These are phyloP conservation scores for Hippoglossus hippoglossus DNA, from an alignment of 2,797 vertebrate species.

Conservation along the genomic window DNA sequence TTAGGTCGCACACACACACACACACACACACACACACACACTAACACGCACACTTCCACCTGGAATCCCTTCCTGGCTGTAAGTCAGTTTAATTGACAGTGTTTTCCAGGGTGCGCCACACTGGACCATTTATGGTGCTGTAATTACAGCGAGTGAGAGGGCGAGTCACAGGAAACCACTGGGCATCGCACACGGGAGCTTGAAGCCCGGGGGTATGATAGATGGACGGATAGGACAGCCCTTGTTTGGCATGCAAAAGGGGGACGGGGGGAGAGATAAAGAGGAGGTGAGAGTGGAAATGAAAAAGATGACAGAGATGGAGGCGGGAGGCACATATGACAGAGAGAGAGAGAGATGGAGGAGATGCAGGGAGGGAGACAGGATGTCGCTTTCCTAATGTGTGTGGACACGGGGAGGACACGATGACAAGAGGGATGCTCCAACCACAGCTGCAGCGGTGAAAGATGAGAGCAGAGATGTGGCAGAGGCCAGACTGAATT, in stretches of 20 bases:
- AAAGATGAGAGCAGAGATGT: slow-evolving; percentile 10
- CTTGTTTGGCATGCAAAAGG: background rate
- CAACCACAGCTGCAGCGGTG: no score
- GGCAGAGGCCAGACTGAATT: no score
- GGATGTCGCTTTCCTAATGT: slow-evolving; percentile 3
- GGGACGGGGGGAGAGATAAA: background rate
- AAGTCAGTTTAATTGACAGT: slow-evolving; percentile 65
- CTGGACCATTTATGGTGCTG: slow-evolving; percentile 50
- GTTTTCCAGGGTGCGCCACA: slow-evolving; percentile 63
- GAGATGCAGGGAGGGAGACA: slow-evolving; percentile 10
- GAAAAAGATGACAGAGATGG: slow-evolving; percentile 11
- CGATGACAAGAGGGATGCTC: slow-evolving; percentile 7
- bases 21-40: slow-evolving; percentile 7
- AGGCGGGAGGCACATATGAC: slow-evolving; percentile 1
- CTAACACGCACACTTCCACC: slow-evolving; percentile 25
- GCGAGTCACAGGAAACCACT: slow-evolving; percentile 53
- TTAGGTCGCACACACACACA: slow-evolving; percentile 19
- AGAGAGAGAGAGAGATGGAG: slow-evolving; percentile 15
- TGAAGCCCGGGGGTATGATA: slow-evolving; percentile 36
- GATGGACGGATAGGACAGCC: slow-evolving; percentile 25
- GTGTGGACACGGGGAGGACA: slow-evolving; percentile 13
- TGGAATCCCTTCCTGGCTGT: slow-evolving; percentile 39
- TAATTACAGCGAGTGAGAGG: slow-evolving; percentile 72
- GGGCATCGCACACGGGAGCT: slow-evolving; percentile 34
- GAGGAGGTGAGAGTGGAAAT: slow-evolving; percentile 9